phyloP scores from a whole-genome alignment of 2,113 vertebrate genomes.

The Platichthys flesus region DNA sequence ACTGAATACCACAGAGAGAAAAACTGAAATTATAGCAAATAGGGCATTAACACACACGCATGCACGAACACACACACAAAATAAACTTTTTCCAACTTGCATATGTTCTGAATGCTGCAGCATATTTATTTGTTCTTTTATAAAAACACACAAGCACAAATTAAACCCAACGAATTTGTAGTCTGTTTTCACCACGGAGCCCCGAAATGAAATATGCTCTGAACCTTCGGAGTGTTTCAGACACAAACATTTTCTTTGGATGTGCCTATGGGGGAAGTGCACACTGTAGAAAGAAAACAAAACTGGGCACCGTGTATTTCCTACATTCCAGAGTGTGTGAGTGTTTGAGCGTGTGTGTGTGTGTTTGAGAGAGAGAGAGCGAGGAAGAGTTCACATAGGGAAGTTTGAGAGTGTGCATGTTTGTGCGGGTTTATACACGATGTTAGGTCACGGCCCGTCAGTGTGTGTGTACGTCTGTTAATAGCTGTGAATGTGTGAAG shows the following conservation, averaged over 20 bases:
- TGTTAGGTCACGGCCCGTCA: background rate
- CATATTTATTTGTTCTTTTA: slow-evolving; percentile 31
- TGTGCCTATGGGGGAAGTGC: slow-evolving; percentile 59
- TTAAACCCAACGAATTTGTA: slow-evolving; percentile 39
- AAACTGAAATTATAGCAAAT: slow-evolving; percentile 42
- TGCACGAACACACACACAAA: background rate
- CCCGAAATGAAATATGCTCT: slow-evolving; percentile 57
- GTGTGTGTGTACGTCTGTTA: background rate
- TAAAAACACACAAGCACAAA: slow-evolving; percentile 39
- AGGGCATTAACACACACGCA: slow-evolving; percentile 33
- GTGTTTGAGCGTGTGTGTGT: slow-evolving; percentile 39
- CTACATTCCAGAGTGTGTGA: slow-evolving; percentile 64
- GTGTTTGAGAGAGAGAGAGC: slow-evolving; percentile 33
- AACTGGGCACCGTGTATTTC: slow-evolving; percentile 66
- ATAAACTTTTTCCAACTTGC: slow-evolving; percentile 1
- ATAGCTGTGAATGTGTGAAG: background rate
- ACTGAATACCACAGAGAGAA: slow-evolving; percentile 51
- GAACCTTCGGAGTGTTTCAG: slow-evolving; percentile 57
- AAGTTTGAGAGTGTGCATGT: background rate
- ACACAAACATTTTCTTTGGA: slow-evolving; percentile 79
- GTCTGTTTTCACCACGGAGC: slow-evolving; percentile 44
- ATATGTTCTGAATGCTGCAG: slow-evolving; percentile 16
- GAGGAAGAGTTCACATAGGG: slow-evolving; percentile 9
- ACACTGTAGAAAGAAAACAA: slow-evolving; percentile 66
- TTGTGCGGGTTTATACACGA: background rate